phyloP scores from a whole-genome alignment of 2,113 vertebrate species.

The Raja brachyura region DNA sequence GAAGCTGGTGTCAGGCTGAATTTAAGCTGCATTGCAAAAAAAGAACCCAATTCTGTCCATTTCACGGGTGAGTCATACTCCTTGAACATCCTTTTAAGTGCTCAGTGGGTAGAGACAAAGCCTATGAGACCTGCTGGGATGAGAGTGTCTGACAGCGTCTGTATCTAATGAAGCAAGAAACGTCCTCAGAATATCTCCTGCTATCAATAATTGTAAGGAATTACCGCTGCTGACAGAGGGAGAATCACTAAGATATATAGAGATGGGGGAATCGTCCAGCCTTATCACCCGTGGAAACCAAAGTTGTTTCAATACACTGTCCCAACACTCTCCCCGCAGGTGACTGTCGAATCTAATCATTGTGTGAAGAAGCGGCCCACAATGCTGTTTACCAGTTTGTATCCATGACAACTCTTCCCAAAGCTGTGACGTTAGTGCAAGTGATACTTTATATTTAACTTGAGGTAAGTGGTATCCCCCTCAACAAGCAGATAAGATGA shows the following conservation, averaged over 20 bases:
- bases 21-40: not conserved
- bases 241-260: constrained; percentile 1
- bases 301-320: not conserved
- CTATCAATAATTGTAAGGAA: not conserved
- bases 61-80: not conserved
- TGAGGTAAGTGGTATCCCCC: not conserved
- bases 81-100: not conserved
- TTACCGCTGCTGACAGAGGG: not conserved
- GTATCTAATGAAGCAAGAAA: not conserved
- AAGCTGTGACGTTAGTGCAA: not conserved
- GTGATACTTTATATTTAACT: not conserved
- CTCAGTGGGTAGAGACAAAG: not conserved
- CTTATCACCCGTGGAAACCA: not conserved
- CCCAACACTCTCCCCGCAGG: not conserved
- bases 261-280: not conserved
- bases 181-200: not conserved
- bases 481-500: not conserved
- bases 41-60: not conserved
- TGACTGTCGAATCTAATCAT: not conserved
- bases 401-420: not conserved
- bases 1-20: not conserved
- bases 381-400: not conserved
- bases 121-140: not conserved
- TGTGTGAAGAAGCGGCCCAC: not conserved
- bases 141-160: not conserved